A percentile compares a stretch with the other conserved stretches of the same genome.
Conservation (phyloP, 2,113 vertebrate genomes). For the Bostrychus sinensis region DNA sequence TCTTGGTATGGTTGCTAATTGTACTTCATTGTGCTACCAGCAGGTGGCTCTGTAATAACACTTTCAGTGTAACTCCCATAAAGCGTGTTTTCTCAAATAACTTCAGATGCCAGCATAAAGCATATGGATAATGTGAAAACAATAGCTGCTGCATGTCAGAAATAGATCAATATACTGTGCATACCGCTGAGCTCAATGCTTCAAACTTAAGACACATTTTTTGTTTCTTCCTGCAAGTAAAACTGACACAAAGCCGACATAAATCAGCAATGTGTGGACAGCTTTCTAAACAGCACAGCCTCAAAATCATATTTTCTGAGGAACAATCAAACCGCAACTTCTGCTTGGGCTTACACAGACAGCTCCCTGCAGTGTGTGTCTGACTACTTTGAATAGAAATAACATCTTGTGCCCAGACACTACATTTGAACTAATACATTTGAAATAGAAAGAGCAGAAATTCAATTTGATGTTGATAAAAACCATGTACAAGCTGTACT, state of each 20-base stretch:
- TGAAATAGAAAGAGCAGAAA: neutral
- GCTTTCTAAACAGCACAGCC: neutral
- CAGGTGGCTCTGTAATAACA: constrained; percentile 56
- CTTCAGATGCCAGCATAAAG: neutral
- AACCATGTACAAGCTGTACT: neutral
- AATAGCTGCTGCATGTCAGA: neutral
- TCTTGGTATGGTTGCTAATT: neutral
- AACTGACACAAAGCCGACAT: constrained; percentile 2
- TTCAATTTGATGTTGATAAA: neutral
- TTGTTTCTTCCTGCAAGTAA: constrained; percentile 5
- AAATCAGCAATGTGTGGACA: constrained; percentile 25
- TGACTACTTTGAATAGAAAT: neutral
- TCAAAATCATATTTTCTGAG: neutral
- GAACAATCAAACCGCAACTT: constrained; percentile 19
- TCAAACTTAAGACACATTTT: neutral
- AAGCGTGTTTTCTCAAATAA: neutral
- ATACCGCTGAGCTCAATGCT: neutral
- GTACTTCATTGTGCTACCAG: constrained; percentile 33
- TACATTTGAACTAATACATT: neutral
- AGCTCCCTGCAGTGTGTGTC: neutral
- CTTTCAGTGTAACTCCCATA: neutral
- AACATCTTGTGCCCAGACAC: constrained; percentile 10
- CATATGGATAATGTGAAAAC: neutral
- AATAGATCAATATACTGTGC: neutral
- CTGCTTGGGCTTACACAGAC: constrained; percentile 27